Percentiles rank a stretch among this genome's conserved stretches.
Conservation (phyloP, 2,797 vertebrate genomes). For the Sphenopsis melanotis region DNA sequence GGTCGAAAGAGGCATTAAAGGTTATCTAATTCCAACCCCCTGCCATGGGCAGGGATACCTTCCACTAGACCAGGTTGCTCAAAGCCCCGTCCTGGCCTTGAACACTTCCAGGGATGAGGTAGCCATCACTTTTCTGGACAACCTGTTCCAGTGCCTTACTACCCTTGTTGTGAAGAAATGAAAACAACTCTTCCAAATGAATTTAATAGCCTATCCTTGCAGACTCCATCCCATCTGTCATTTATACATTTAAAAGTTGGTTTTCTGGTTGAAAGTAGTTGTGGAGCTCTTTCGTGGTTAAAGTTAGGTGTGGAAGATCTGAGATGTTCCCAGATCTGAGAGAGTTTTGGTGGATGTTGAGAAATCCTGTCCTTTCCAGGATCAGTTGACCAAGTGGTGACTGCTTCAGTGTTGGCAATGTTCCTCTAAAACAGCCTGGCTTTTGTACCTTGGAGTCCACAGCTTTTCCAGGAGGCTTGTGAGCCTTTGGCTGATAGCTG, state of each 20-base stretch:
- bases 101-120: neutral
- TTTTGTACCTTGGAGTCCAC: neutral
- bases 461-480: neutral
- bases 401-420: neutral
- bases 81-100: neutral
- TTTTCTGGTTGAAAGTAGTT: neutral
- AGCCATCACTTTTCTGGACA: neutral
- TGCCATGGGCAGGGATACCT: neutral
- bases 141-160: neutral
- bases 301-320: neutral
- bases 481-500: neutral
- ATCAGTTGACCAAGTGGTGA: neutral
- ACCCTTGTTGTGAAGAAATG: neutral
- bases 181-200: neutral
- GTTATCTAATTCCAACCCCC: fast-evolving
- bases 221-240: neutral
- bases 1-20: neutral
- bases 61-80: neutral
- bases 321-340: neutral
- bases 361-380: neutral
- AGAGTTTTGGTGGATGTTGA: neutral
- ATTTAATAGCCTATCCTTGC: neutral
- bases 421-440: neutral
- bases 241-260: neutral
- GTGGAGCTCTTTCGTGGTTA: neutral